Percentiles rank a stretch among this genome's conserved stretches.
phyloP scores from a whole-genome alignment of 37 sponge, comb jelly and placozoan species.

The Geodia barretti region DNA sequence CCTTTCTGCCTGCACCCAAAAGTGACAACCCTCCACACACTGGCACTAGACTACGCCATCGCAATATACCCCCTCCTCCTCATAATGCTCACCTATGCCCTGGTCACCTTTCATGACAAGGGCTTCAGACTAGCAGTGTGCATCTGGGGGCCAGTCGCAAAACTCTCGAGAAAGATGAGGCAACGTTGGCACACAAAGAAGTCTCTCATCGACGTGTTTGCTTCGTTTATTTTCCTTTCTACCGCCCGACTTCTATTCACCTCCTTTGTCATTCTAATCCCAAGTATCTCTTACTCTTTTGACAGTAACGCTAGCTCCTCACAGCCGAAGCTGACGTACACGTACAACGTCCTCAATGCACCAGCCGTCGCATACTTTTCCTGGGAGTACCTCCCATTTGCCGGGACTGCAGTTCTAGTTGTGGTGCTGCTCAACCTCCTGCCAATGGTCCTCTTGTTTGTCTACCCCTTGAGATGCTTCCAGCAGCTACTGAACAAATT shows the following conservation, averaged over 20 bases:
- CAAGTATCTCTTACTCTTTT: not conserved
- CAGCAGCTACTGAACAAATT: not conserved
- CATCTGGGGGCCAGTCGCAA: not conserved
- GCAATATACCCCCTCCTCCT: not conserved
- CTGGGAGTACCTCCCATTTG: not conserved
- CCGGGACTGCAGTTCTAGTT: not conserved
- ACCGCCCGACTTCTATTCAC: not conserved
- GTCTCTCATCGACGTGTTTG: slow-evolving; percentile 4
- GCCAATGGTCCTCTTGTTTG: slow-evolving; percentile 4
- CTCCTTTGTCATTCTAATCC: not conserved
- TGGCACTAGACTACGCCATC: not conserved
- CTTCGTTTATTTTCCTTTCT: slow-evolving; percentile 2
- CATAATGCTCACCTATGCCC: not conserved
- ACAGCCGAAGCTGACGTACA: too few relatives aligned
- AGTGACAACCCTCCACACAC: not conserved
- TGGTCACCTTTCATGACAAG: not conserved
- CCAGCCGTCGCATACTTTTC: not conserved
- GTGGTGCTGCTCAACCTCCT: not conserved
- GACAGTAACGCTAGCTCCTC: not conserved
- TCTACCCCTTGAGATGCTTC: slow-evolving; percentile 1
- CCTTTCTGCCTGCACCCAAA: not conserved
- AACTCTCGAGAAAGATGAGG: not conserved
- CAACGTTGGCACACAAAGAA: not conserved
- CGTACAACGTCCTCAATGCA: not conserved
- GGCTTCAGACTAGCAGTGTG: not conserved